Conservation (phyloP, 2,113 vertebrate species). For the Rynchops niger region DNA sequence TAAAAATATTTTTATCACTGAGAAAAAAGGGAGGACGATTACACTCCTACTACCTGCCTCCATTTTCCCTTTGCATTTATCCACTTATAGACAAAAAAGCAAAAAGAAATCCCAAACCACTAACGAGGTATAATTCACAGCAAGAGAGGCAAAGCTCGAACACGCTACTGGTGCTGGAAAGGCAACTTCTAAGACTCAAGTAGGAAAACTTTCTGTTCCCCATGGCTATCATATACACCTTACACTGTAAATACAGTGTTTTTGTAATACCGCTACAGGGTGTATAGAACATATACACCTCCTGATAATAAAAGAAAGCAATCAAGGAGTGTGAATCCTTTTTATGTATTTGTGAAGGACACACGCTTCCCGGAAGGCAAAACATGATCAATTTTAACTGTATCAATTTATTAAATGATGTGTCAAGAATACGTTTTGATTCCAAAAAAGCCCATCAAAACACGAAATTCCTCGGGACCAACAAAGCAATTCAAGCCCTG, state of each 20-base stretch:
- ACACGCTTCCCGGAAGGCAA: not conserved
- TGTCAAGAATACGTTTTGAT: not conserved
- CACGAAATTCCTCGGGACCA: not conserved
- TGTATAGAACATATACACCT: not conserved
- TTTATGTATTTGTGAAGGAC: not conserved
- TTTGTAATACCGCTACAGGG: not conserved
- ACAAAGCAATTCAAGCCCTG: not conserved
- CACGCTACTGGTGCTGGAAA: not conserved
- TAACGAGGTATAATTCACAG: not conserved
- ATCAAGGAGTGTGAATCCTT: not conserved
- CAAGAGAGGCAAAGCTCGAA: not conserved
- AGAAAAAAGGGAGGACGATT: not conserved
- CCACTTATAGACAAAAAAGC: not conserved
- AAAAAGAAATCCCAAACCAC: not conserved
- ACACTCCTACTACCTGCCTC: not conserved
- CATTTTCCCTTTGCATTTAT: not conserved
- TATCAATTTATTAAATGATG: constrained; percentile 35
- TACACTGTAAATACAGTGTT: not conserved
- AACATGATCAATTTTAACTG: not conserved
- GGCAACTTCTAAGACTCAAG: not conserved
- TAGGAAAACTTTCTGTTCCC: not conserved
- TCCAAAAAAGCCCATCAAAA: not conserved
- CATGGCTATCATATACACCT: not conserved
- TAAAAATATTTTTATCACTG: not conserved
- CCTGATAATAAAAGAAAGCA: not conserved